Percentiles rank a stretch among this genome's conserved stretches.
Evolutionary conservation across 2,888 invertebrate genomes (phyloP).

Genomic region (Mellilla xanthometata): DNA sequence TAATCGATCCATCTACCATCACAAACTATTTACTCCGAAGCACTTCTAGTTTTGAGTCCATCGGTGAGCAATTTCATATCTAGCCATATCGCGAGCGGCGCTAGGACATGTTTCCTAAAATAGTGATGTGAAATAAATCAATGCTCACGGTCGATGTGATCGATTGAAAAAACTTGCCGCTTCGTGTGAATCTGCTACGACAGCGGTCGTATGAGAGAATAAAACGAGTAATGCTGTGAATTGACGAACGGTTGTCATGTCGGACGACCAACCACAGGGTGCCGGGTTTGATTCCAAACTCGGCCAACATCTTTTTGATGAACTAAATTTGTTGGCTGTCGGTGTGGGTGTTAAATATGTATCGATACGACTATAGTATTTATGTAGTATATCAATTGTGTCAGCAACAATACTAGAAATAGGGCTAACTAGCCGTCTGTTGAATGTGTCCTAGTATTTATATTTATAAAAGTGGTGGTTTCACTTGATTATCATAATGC

Average conservation of each 20-base stretch:
- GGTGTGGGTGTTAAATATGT: no score
- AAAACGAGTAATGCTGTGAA: slow-evolving; percentile 56
- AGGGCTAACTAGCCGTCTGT: no score
- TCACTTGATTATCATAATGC: no score
- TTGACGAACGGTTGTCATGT: slow-evolving; percentile 2
- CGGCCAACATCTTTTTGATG: no score
- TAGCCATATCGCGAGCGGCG: slow-evolving; percentile 64
- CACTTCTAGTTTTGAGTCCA: slow-evolving; percentile 55
- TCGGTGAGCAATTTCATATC: slow-evolving; percentile 72
- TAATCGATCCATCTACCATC: slow-evolving; percentile 51
- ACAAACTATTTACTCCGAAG: slow-evolving; percentile 42
- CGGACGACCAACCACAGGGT: no score
- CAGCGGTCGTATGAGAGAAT: slow-evolving; percentile 69
- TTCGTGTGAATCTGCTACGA: slow-evolving; percentile 75
- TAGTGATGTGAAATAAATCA: slow-evolving; percentile 80
- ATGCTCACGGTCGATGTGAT: slow-evolving; percentile 63
- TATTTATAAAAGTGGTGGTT: no score
- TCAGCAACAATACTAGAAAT: no score
- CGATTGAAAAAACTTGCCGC: slow-evolving; percentile 60
- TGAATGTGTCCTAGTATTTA: no score
- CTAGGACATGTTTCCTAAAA: slow-evolving; percentile 75
- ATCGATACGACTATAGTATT: no score
- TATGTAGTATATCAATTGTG: no score
- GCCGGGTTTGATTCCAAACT: no score
- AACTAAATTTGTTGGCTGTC: no score